These are phyloP conservation scores for Nothoprocta pentlandii DNA, from an alignment of 2,113 vertebrate species.

Conservation along the genomic window DNA sequence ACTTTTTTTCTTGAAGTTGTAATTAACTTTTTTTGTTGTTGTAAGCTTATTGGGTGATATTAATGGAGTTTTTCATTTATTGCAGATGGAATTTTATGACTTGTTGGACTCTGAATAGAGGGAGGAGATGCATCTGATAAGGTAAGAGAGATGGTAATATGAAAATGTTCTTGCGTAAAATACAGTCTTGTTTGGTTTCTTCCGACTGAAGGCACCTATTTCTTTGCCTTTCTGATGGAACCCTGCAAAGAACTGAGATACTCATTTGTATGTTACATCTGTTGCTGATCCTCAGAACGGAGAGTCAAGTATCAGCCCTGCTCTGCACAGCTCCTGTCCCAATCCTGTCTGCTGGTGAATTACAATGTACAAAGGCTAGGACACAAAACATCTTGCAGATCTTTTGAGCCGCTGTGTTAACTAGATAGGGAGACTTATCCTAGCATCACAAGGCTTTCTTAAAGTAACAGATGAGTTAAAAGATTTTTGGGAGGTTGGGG, in stretches of 20 bases:
- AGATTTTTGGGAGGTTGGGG: not conserved
- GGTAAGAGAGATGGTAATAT: constrained; percentile 51
- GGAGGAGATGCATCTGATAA: constrained; percentile 60
- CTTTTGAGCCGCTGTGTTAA: not conserved
- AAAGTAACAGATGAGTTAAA: not conserved
- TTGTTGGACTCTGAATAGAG: constrained; percentile 52
- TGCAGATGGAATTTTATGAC: constrained; percentile 60
- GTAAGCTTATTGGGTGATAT: not conserved
- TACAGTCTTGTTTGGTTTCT: not conserved
- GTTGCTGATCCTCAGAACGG: not conserved
- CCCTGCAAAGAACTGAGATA: not conserved
- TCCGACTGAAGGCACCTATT: not conserved
- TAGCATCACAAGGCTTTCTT: not conserved
- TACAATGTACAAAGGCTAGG: not conserved
- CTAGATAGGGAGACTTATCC: not conserved
- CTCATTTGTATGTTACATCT: not conserved
- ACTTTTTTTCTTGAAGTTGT: not conserved
- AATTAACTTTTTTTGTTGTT: not conserved
- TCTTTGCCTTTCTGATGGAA: not conserved
- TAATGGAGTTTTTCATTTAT: constrained; percentile 49
- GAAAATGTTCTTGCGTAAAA: not conserved
- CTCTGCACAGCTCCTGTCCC: not conserved
- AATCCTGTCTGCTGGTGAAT: not conserved
- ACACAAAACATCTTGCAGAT: not conserved
- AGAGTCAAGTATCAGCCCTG: not conserved